phyloP scores from a whole-genome alignment of 2,888 invertebrate genomes.

The Macrosiphum euphorbiae region DNA sequence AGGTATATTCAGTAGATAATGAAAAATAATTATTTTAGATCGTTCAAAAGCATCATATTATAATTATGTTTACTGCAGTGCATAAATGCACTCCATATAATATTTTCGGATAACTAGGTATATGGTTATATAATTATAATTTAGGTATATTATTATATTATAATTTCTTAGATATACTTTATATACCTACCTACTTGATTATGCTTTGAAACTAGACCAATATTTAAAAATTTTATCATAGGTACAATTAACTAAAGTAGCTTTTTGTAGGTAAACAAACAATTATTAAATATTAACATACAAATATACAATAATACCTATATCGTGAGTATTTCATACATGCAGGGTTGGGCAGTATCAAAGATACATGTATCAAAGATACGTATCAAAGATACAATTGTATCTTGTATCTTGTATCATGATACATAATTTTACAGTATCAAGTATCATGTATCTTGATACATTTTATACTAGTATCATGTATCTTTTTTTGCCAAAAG shows the following conservation, averaged over 20 bases:
- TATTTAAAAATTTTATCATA: neutral
- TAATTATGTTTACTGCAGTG: neutral
- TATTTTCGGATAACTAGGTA: neutral
- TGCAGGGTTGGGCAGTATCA: too few relatives aligned
- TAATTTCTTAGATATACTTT: neutral
- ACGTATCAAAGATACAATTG: too few relatives aligned
- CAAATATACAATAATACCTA: neutral
- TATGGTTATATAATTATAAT: neutral
- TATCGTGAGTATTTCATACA: neutral
- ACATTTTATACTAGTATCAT: too few relatives aligned
- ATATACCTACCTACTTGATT: neutral
- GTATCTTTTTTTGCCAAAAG: too few relatives aligned
- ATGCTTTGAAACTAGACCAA: neutral
- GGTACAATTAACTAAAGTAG: neutral
- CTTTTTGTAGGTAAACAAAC: neutral
- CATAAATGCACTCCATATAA: neutral
- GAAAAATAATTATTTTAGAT: slow-evolving; percentile 35
- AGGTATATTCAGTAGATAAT: neutral
- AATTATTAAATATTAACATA: neutral
- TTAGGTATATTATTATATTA: neutral
- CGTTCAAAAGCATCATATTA: slow-evolving; percentile 4
- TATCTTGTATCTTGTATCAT: too few relatives aligned
- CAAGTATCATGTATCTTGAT: too few relatives aligned
- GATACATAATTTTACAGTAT: too few relatives aligned
- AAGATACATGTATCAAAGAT: too few relatives aligned